Conservation (phyloP, 2,888 invertebrate genomes). For the Clitarchus hookeri region DNA sequence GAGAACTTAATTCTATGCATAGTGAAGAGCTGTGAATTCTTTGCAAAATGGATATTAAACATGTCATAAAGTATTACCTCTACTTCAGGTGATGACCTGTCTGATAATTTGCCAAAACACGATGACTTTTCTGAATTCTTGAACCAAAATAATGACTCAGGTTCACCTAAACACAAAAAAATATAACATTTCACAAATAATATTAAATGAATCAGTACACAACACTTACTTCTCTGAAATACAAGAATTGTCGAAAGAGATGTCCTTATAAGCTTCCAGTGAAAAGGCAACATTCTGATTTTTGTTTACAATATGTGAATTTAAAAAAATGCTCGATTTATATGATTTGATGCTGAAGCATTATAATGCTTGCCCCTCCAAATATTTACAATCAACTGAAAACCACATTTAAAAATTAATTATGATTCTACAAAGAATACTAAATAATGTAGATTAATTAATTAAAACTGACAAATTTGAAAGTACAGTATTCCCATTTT, state of each 20-base stretch:
- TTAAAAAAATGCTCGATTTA: no score
- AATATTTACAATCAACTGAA: no score
- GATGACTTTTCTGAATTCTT: slow-evolving; percentile 29
- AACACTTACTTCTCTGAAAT: background rate
- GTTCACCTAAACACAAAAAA: slow-evolving; percentile 33
- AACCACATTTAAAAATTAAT: no score
- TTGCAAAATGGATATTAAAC: background rate
- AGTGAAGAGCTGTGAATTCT: background rate
- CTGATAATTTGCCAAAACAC: slow-evolving; percentile 23
- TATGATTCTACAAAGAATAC: no score
- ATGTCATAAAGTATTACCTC: slow-evolving; percentile 25
- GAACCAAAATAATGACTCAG: slow-evolving; percentile 39
- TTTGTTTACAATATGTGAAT: no score
- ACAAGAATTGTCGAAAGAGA: background rate
- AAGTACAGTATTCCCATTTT: no score
- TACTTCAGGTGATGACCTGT: slow-evolving; percentile 21
- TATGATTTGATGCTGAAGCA: no score
- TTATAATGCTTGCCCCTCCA: no score
- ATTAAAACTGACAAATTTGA: no score
- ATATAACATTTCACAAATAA: background rate
- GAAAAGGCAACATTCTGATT: no score
- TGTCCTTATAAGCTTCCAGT: no score
- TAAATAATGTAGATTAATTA: no score
- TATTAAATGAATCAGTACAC: background rate
- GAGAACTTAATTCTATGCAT: background rate